Conservation (phyloP, 2,888 invertebrate species). For the Megaustenia siamemsis region DNA sequence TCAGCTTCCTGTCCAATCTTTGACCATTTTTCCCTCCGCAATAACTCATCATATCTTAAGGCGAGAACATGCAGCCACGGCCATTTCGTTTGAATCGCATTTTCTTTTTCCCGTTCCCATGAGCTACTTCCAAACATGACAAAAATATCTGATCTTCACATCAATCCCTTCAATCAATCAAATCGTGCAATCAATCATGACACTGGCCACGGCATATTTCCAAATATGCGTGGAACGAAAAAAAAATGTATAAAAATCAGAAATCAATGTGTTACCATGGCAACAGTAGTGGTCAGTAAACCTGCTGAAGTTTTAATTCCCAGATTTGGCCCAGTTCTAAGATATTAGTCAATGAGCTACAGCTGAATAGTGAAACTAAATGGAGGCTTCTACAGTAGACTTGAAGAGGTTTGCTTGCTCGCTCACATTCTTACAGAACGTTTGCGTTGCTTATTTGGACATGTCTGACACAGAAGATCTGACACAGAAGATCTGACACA, state of each 20-base stretch:
- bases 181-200: not conserved
- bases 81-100: not conserved
- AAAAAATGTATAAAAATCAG: not conserved
- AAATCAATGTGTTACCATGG: not conserved
- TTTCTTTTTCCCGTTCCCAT: not conserved
- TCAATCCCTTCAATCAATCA: conserved; percentile 30
- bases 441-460: too few relatives aligned
- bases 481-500: too few relatives aligned
- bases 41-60: not conserved
- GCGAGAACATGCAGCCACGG: not conserved
- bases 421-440: too few relatives aligned
- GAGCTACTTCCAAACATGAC: not conserved
- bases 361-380: too few relatives aligned
- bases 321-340: too few relatives aligned
- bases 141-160: not conserved
- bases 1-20: not conserved
- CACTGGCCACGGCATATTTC: not conserved
- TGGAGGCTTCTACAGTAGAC: too few relatives aligned
- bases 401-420: too few relatives aligned
- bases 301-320: too few relatives aligned
- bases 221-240: not conserved
- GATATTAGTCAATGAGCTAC: too few relatives aligned
- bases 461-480: too few relatives aligned
- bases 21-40: not conserved
- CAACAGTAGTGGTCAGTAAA: too few relatives aligned